Evolutionary conservation across 2,113 vertebrate genomes (phyloP).

Genomic region (Nycticryphes semicollaris): DNA sequence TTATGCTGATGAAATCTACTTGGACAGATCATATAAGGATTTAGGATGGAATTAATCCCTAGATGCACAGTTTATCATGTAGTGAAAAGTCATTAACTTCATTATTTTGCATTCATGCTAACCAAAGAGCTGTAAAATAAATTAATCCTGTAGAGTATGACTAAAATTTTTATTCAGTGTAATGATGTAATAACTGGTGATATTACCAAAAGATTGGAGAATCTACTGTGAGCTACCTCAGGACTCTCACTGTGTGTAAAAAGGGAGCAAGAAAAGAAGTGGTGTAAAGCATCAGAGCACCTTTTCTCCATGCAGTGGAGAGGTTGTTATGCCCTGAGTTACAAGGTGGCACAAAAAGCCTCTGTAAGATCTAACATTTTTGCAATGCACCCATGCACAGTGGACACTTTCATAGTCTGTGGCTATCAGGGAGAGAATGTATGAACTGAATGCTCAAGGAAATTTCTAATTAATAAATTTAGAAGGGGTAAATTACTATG

Average conservation of each 20-base stretch:
- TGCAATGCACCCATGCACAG: rapidly evolving
- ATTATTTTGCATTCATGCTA: background rate
- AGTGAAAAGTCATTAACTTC: background rate
- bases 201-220: background rate
- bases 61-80: background rate
- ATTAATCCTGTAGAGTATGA: background rate
- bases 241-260: background rate
- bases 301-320: background rate
- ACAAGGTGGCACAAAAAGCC: rapidly evolving
- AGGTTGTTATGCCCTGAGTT: rapidly evolving
- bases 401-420: background rate
- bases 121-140: background rate
- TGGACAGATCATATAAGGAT: background rate
- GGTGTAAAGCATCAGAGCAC: too few species aligned
- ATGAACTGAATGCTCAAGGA: background rate
- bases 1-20: background rate
- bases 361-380: rapidly evolving
- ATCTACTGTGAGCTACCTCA: background rate
- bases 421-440: background rate
- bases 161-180: background rate
- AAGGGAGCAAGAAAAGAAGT: background rate
- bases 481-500: background rate
- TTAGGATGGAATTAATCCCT: background rate
- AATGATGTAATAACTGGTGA: background rate
- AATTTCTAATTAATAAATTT: background rate